Conservation (phyloP, 2,797 vertebrate genomes). For the Podargus strigoides region DNA sequence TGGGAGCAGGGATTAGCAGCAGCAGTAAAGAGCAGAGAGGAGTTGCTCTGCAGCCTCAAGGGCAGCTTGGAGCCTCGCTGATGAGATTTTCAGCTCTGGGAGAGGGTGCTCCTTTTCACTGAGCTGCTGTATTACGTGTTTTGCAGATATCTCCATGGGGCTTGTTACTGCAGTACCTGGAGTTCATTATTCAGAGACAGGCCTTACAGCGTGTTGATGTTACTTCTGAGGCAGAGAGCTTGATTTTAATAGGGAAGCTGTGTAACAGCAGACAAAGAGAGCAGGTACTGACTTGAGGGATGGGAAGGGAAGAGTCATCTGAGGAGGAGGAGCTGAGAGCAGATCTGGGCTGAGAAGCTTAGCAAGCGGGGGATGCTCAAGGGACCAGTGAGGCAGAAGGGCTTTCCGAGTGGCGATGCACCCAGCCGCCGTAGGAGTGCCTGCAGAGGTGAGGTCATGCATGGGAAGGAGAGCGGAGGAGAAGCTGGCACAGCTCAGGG, state of each 20-base stretch:
- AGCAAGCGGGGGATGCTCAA: conserved; percentile 30
- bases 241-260: conserved; percentile 34
- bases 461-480: background rate
- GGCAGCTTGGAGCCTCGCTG: background rate
- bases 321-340: conserved; percentile 51
- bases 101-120: background rate
- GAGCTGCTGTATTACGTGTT: conserved; percentile 12
- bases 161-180: conserved; percentile 40
- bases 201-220: background rate
- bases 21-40: background rate
- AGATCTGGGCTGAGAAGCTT: conserved; percentile 34
- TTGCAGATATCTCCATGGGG: conserved; percentile 9
- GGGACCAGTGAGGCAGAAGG: conserved; percentile 42
- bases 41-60: conserved; percentile 28
- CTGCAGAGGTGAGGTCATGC: conserved; percentile 44
- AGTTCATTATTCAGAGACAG: conserved; percentile 33
- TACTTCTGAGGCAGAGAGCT: conserved; percentile 20
- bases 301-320: conserved; percentile 42
- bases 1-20: conserved; percentile 39
- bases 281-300: conserved; percentile 54
- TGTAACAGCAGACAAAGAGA: conserved; percentile 38
- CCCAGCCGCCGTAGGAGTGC: background rate
- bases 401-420: background rate
- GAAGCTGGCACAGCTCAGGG: background rate
- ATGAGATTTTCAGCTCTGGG: background rate